These are phyloP conservation scores for Papilio machaon DNA, from an alignment of 1,140 invertebrate species.

Conservation along the genomic window DNA sequence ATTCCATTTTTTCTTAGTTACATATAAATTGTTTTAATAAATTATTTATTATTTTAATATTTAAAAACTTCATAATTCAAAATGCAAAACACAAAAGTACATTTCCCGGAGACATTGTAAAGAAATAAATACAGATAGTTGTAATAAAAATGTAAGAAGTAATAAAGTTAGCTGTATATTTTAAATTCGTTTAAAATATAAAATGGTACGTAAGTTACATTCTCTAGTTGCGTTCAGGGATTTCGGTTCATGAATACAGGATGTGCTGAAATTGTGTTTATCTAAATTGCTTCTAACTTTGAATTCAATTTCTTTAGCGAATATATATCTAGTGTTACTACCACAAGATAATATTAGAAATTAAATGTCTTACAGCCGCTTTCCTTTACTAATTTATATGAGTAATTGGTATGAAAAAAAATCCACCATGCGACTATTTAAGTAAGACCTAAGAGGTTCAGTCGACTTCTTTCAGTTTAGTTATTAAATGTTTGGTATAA, in stretches of 20 bases:
- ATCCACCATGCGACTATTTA: too few relatives aligned
- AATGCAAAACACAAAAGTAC: too few relatives aligned
- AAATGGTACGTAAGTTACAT: constrained; percentile 5
- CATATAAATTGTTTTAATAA: too few relatives aligned
- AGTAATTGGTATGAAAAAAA: too few relatives aligned
- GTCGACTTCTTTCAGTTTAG: too few relatives aligned
- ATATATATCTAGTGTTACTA: not conserved
- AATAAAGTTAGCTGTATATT: not conserved
- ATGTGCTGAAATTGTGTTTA: constrained; percentile 26
- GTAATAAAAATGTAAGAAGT: not conserved
- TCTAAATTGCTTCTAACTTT: constrained; percentile 16
- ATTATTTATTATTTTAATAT: too few relatives aligned
- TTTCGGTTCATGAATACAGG: constrained; percentile 17
- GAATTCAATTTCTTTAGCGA: not conserved
- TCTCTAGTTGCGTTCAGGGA: constrained; percentile 1
- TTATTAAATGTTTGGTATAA: too few relatives aligned
- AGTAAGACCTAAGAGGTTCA: too few relatives aligned
- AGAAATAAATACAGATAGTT: not conserved
- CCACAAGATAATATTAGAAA: not conserved
- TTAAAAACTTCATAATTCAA: too few relatives aligned
- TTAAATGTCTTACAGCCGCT: not conserved
- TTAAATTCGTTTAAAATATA: constrained; percentile 19
- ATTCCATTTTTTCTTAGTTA: too few relatives aligned
- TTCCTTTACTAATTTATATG: too few relatives aligned
- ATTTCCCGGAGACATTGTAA: not conserved